Conservation (phyloP, 2,113 vertebrate species). For the Sinocyclocheilus anophthalmus region DNA sequence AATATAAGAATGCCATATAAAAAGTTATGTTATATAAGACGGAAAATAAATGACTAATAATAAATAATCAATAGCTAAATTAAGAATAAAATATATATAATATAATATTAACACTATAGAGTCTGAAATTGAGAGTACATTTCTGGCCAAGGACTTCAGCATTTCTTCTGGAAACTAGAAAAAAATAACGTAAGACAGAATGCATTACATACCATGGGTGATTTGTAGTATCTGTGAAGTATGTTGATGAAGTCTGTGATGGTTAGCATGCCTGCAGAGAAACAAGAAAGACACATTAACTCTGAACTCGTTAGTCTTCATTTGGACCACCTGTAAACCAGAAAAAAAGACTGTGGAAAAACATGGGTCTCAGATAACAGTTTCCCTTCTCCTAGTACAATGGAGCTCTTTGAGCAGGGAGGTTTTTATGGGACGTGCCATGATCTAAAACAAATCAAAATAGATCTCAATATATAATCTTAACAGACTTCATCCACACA, state of each 20-base stretch:
- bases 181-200: background rate
- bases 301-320: background rate
- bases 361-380: background rate
- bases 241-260: slow-evolving; percentile 99
- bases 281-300: background rate
- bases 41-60: background rate
- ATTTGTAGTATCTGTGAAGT: slow-evolving; percentile 99
- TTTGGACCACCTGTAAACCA: background rate
- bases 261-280: slow-evolving; percentile 91
- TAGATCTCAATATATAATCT: background rate
- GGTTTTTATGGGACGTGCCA: background rate
- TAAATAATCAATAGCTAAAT: background rate
- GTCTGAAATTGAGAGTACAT: background rate
- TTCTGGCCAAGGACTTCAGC: background rate
- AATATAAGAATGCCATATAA: no score
- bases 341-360: background rate
- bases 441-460: background rate
- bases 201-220: slow-evolving; percentile 86
- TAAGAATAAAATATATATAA: background rate
- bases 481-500: background rate
- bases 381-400: background rate
- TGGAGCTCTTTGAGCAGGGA: slow-evolving; percentile 4
- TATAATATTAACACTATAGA: background rate
- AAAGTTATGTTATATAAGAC: background rate
- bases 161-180: background rate